Evolutionary conservation across 2,888 invertebrate species (phyloP), one percentile per base, ranked within the genome.

Genomic region (Hypomecis punctinalis): DNA sequence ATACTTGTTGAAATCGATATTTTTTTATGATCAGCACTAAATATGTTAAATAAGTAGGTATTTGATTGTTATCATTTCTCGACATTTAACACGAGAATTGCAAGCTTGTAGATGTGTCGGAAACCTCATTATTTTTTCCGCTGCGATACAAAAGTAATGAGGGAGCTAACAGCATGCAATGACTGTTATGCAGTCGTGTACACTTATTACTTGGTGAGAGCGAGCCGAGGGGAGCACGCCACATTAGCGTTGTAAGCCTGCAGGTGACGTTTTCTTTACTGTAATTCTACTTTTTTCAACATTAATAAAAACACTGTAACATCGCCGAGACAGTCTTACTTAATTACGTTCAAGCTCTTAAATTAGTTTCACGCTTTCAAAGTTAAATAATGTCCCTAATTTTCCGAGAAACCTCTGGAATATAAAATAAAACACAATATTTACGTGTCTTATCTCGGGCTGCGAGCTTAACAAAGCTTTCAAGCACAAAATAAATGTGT

Each of bases 401-500:
- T 58, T 66, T 61, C 57, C 57, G 42, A 61, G 55, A 66, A 68
- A 65, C 59, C 63, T 63, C 66, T 63, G 55, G 53, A 68, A 71
- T 62, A 68, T 65, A 65, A 71, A 67, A 57, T 72, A 69, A 68
- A 72, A 62, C 68, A 67, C 61, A 70, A 70, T 73, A 67, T 71
- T 71, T 72, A 71, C 68, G 67, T 65, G 61, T 70, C 71, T 72
- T 73, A 74, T 75, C 72, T 73, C 68, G 68, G 68, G 66, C 66
- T 67, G 70, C 65, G 72, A 73, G 73, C 73, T 74, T 77, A 74
- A 74, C 74, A 71, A 72, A 76, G 72, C 78, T 77, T 78, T 78
- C 73, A 72, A 75, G 75, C 73, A 39, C 74, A 78, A 79, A 80
- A 82, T 80, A 81, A 79, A 82, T 79, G 78, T 79, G 80, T 80